Evolutionary conservation across 64 coral and sea anemone genomes (phyloP), one percentile per base, ranked within the genome.

Genomic region (Montipora cactus): DNA sequence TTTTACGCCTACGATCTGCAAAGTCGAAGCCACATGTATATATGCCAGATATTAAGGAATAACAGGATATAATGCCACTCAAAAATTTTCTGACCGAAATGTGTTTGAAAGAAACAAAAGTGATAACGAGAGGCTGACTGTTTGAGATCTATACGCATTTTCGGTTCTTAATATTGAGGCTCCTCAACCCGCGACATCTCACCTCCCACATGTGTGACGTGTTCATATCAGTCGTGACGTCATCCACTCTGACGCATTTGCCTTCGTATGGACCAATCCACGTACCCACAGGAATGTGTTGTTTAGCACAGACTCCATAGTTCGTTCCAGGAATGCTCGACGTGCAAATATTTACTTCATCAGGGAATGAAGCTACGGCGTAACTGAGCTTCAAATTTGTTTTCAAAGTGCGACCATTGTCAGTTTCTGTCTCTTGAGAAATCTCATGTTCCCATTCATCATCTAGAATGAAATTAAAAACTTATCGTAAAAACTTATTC

Each of bases 231-330:
- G 67, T 67, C 52, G 84, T 89, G 58, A 92, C 77, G 11, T 92
- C 90, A 58, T 95, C 94, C 67, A 79, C 61, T 5, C 49, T 59
- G 5, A 95, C 74, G 73, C 84, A 70, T 57, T 69, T 91, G 10
- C 94, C 94, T 95, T 95, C 94, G 74, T 95, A 95, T 49, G 94
- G 94, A 22, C 94, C 94, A 79, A 95, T 95, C 94, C 94, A 95
- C 44, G 94, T 95, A 14, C 94, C 94, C 74, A 92, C 74, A 11
- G 94, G 94, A 81, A 95, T 92, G 47, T 91, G 94, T 44, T 92
- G 94, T 22, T 95, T 95, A 2, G 94, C 94, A 53, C 89, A 91
- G 8, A 95, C 94, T 45, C 94, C 94, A 37, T 89, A 92, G 66
- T 18, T 83, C 13, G 77, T 75, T 16, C 90, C 94, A 66, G 94